Evolutionary conservation across 2,888 invertebrate genomes (phyloP), one percentile per base, ranked within the genome.

Genomic region (Malthinus seriepunctatus): DNA sequence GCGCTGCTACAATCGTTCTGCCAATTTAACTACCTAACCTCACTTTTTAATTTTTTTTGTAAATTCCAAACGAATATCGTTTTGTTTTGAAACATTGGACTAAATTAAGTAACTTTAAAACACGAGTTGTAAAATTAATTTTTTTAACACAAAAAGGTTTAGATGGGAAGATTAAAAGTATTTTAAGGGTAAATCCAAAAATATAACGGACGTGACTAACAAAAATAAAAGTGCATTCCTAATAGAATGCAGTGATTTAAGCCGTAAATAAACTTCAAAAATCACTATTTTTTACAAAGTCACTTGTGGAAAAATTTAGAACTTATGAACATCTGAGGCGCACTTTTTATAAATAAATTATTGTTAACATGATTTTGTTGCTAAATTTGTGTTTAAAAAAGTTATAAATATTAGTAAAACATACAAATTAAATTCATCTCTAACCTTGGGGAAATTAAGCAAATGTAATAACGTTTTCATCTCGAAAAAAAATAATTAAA

Each of bases 131-230:
- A 5, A 23, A 23, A 3, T 23, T 23, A 23, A 23, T 5, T 23
- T 23, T 5, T 23, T 5, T 2, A 23, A 23, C 5, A 23, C 23
- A 5, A 23, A 5, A 23, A 23, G 23, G 23, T 23, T 23, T 23
- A 23, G 23, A 3, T 5, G 23, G 23, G 23, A 23, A 5, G 3
- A 23, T 42, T 42, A 15, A 4, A 38, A 42, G 39, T 42, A 42
- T 42, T 65, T 63, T 63, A 55, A 51, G 51, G 35, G 58, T 52
- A 62, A 62, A 55, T 67, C 67, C 65, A 67, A 67, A 67, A 67
- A 67, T 67, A 67, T 55, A 60, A 60, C 63, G 62, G 67, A 63
- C 63, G 62, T 57, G 54, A 59, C 54, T 57, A 61, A 58, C 46
- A 60, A 51, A 62, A 56, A 56, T 50, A 51, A 42, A 48, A 60